A percentile compares a stretch with the other conserved stretches of the same genome.
These are phyloP conservation scores for Pelusios castaneus DNA, from an alignment of 2,113 vertebrate genomes.

Conservation along the genomic window DNA sequence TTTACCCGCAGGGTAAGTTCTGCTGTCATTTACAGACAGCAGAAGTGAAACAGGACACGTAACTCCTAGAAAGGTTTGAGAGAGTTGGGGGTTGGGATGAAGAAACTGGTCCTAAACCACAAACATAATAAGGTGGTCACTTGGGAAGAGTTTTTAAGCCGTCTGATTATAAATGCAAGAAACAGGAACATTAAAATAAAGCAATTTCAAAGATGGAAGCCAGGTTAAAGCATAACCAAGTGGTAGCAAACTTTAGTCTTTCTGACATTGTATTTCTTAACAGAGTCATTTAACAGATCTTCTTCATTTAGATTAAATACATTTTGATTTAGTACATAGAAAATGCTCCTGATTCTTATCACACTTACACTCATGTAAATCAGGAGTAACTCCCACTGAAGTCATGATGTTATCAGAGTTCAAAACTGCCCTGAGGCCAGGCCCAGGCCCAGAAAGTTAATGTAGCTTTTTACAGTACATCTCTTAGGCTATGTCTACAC, in stretches of 20 bases:
- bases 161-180: conserved; percentile 7
- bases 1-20: neutral
- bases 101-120: neutral
- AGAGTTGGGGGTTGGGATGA: conserved; percentile 2
- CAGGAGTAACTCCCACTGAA: neutral
- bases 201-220: neutral
- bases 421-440: neutral
- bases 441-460: neutral
- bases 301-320: neutral
- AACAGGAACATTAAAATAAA: conserved; percentile 2
- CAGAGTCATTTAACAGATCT: neutral
- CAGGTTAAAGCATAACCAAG: neutral
- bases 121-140: neutral
- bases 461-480: neutral
- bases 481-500: too few species aligned
- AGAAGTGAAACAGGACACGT: neutral
- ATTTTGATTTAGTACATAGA: neutral
- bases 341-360: neutral
- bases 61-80: neutral
- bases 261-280: neutral
- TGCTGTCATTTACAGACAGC: neutral
- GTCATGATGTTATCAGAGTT: neutral
- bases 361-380: neutral
- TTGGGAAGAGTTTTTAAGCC: conserved; percentile 11
- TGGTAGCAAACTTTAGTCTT: neutral